phyloP scores from a whole-genome alignment of 2,113 vertebrate species.

The Nibea coibor region DNA sequence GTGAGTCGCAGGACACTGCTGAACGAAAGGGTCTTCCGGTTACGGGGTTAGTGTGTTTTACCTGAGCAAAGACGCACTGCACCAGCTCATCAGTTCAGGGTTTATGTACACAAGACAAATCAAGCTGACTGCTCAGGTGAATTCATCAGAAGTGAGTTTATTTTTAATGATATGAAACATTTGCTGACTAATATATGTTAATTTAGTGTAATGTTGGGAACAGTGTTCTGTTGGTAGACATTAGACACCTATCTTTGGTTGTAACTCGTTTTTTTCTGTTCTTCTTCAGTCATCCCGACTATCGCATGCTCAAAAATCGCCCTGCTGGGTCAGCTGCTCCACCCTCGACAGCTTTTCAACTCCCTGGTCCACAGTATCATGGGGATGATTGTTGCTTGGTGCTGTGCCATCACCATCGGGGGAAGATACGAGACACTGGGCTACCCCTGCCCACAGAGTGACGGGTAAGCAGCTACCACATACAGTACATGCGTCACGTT shows the following conservation, averaged over 20 bases:
- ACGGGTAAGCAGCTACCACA: slow-evolving; percentile 81
- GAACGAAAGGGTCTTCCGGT: background rate
- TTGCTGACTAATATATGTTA: background rate
- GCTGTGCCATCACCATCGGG: slow-evolving; percentile 88
- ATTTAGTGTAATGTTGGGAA: background rate
- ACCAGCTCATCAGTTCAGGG: background rate
- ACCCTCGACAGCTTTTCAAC: slow-evolving; percentile 91
- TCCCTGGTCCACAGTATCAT: slow-evolving; percentile 87
- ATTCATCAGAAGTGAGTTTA: background rate
- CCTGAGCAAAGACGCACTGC: background rate
- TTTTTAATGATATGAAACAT: no score
- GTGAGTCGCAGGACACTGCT: slow-evolving; percentile 76
- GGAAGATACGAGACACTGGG: slow-evolving; percentile 87
- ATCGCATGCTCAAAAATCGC: slow-evolving; percentile 93
- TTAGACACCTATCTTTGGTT: background rate
- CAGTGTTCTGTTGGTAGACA: no score
- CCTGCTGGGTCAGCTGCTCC: slow-evolving; percentile 90
- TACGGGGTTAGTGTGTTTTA: no score
- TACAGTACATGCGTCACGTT: background rate
- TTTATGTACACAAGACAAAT: background rate
- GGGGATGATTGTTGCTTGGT: slow-evolving; percentile 93
- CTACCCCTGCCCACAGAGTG: slow-evolving; percentile 77
- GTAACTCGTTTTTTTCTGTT: background rate
- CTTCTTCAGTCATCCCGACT: slow-evolving; percentile 89
- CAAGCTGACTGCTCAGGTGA: background rate